Percentiles rank a stretch among this genome's conserved stretches.
phyloP scores from a whole-genome alignment of 2,888 invertebrate genomes.

The Lasioglossum vierecki region DNA sequence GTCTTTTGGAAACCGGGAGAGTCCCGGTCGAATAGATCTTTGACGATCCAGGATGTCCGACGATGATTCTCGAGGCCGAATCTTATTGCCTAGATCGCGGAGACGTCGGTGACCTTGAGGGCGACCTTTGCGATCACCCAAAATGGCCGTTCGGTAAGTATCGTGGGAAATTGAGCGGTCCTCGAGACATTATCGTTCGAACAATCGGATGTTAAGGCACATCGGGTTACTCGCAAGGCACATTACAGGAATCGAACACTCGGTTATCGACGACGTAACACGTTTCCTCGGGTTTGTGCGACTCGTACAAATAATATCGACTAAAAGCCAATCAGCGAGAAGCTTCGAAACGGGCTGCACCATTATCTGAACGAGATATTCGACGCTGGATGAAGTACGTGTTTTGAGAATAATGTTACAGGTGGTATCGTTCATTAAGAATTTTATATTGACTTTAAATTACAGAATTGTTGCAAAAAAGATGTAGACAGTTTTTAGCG shows the following conservation, averaged over 20 bases:
- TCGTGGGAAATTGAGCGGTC: conserved; percentile 28
- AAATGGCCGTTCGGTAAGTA: conserved; percentile 13
- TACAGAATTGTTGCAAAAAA: neutral
- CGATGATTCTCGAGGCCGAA: conserved; percentile 13
- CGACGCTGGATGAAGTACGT: neutral
- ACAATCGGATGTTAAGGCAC: conserved; percentile 59
- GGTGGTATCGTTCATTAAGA: neutral
- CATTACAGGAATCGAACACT: conserved; percentile 24
- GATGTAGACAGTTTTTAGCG: neutral
- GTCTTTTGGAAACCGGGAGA: neutral
- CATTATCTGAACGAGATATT: neutral
- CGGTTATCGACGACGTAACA: conserved; percentile 24
- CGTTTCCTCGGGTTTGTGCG: conserved; percentile 55
- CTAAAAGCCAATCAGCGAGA: conserved; percentile 42
- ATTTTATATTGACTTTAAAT: neutral
- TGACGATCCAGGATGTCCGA: conserved; percentile 19
- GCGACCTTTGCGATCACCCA: too few species aligned
- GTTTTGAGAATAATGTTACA: neutral
- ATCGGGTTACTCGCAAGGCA: conserved; percentile 54
- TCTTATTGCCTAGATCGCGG: conserved; percentile 39
- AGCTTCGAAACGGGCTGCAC: conserved; percentile 16
- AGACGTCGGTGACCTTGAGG: conserved; percentile 11
- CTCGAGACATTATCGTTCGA: conserved; percentile 12
- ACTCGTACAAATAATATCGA: conserved; percentile 51
- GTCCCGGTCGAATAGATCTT: neutral